phyloP scores from a whole-genome alignment of 2,113 vertebrate genomes.

The Anthoscopus minutus region DNA sequence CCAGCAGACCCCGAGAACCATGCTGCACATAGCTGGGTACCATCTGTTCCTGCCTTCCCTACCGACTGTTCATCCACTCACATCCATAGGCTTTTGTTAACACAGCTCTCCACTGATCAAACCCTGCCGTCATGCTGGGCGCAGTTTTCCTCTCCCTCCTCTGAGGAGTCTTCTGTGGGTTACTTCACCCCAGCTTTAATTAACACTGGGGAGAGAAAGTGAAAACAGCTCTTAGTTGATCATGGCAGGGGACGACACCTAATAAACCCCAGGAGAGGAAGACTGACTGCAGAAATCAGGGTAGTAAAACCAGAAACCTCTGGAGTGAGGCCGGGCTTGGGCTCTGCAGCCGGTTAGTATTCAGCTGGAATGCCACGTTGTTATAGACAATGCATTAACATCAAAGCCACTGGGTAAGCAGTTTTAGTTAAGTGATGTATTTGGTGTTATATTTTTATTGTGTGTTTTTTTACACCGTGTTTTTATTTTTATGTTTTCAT shows the following conservation, averaged over 20 bases:
- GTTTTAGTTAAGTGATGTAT: slow-evolving; percentile 60
- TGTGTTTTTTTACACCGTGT: neutral
- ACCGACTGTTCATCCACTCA: neutral
- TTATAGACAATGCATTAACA: slow-evolving; percentile 43
- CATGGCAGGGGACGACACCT: neutral
- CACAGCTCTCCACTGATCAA: neutral
- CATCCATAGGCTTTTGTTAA: slow-evolving; percentile 37
- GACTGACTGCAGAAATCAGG: neutral
- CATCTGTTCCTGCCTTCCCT: slow-evolving; percentile 33
- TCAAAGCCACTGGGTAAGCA: slow-evolving; percentile 33
- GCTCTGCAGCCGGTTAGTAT: neutral
- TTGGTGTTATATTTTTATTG: slow-evolving; percentile 45
- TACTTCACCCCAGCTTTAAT: slow-evolving; percentile 5
- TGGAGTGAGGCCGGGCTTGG: neutral
- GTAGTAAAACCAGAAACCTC: slow-evolving; percentile 27
- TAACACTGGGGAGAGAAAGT: slow-evolving; percentile 22
- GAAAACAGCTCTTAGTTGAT: slow-evolving; percentile 32
- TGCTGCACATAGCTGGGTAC: neutral
- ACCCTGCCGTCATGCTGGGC: neutral
- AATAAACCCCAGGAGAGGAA: slow-evolving; percentile 29
- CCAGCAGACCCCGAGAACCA: neutral
- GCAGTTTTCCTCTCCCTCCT: neutral
- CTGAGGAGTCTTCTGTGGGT: neutral
- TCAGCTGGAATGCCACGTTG: neutral
- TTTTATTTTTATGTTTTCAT: slow-evolving; percentile 57